phyloP scores from a whole-genome alignment of 2,113 vertebrate species.

The Todiramphus chloris region DNA sequence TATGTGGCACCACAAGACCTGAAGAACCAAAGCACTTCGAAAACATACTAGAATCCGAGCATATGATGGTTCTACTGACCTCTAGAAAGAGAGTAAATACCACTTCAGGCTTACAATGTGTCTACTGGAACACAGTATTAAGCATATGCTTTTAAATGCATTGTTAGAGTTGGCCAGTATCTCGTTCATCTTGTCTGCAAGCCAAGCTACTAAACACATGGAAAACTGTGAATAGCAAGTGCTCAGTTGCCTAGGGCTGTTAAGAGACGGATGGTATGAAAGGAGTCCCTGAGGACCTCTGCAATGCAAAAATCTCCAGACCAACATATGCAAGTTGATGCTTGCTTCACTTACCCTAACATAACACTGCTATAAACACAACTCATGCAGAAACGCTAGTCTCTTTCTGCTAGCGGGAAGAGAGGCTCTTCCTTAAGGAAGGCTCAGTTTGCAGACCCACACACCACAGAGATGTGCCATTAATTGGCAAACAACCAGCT shows the following conservation, averaged over 20 bases:
- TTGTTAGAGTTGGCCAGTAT: not conserved
- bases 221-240: not conserved
- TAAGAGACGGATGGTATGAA: not conserved
- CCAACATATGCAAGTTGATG: not conserved
- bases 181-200: not conserved
- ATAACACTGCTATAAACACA: not conserved
- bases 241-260: not conserved
- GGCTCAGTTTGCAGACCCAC: not conserved
- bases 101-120: not conserved
- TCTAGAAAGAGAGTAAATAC: not conserved
- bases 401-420: not conserved
- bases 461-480: not conserved
- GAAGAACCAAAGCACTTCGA: not conserved
- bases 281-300: not conserved
- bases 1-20: not conserved
- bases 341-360: not conserved
- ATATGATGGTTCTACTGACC: not conserved
- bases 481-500: not conserved
- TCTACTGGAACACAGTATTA: not conserved
- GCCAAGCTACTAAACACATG: not conserved
- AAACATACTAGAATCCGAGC: not conserved
- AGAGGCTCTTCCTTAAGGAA: not conserved
- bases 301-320: not conserved
- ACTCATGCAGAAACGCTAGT: rapidly evolving
- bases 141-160: not conserved